A percentile compares a stretch with the other conserved stretches of the same genome.
Evolutionary conservation across 2,888 invertebrate species (phyloP).

Genomic region (Brachylomia viminalis): DNA sequence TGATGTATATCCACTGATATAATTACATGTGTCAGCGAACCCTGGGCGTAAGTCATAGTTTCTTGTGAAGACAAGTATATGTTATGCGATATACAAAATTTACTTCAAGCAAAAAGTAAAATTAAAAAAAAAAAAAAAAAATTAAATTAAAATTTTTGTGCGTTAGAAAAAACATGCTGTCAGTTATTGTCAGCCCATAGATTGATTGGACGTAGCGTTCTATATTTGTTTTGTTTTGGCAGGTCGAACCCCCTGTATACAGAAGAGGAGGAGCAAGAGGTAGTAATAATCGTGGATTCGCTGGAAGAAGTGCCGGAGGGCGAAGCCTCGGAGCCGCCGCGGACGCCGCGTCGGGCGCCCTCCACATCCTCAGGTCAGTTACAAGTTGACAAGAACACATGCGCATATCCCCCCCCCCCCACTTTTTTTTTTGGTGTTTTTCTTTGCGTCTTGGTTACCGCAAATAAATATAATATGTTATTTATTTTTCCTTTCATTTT

Average conservation of each 20-base stretch:
- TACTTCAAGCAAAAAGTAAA: no score
- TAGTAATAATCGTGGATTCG: conserved; percentile 87
- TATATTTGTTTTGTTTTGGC: conserved; percentile 46
- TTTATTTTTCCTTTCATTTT: not conserved
- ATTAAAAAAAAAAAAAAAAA: no score
- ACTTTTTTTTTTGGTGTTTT: no score
- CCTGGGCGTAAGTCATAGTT: not conserved
- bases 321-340: conserved; percentile 72
- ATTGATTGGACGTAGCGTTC: not conserved
- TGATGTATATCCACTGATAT: no score
- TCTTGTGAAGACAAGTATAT: not conserved
- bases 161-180: no score
- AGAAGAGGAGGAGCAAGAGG: conserved; percentile 88
- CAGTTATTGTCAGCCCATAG: no score
- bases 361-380: conserved; percentile 85
- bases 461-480: not conserved
- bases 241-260: conserved; percentile 87
- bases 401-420: not conserved
- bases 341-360: conserved; percentile 83
- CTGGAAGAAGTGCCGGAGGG: conserved; percentile 79
- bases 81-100: not conserved
- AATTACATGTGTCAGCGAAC: no score
- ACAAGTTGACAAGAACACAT: not conserved
- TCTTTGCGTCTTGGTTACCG: no score
- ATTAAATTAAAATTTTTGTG: not conserved